Base-by-base conservation (phyloP, 1,140 invertebrate species). In the Chymomyza costata region DNA sequence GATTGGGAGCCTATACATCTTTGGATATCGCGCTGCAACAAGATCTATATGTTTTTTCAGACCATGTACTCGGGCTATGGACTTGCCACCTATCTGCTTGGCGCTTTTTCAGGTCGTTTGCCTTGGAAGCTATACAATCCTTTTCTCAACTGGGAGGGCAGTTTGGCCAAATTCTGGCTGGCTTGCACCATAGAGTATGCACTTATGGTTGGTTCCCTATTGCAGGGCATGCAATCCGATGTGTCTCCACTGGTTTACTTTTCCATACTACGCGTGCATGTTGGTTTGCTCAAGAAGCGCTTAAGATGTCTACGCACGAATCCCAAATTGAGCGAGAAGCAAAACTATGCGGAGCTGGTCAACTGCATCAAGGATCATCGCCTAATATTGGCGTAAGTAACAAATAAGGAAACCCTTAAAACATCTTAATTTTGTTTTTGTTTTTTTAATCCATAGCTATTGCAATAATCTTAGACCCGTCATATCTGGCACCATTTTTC, bases 111-210 rank as follows among this genome's bases (percentile, higher is more conserved):
- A 1, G 65, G 60, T n/a, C n/a, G 14, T 0, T 2, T 40, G 1
- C 61, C 70, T 0, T 74, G 65, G 65, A 45, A 51, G 1, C 17
- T 76, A 2, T 69, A 65, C 7, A 65, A 62, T 32, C 57, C 47
- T 0, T 41, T 69, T 10, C 6, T 73, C 3, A 53, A 73, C 7
- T 74, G 49, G 52, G 48, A 16, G 0, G 19, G 38, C 3, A 41
- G 54, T 6, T 38, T 35, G 0, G 2, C 1, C 1, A 49, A 30
- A 16, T 49, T 73, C 8, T 53, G 39, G 43, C 13, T 35, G 0
- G 53, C 58, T 3, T 37, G 46, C 0, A 0, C 34, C 0, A 28
- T 52, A 13, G 69, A 73, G 17, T 14, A 13, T 0, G 0, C 63
- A 3, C 7, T 59, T 0, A 49, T 73, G 38, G 1, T 6, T 0